phyloP scores from a whole-genome alignment of 92 coral and sea anemone genomes.

The Epizoanthus rinbou region DNA sequence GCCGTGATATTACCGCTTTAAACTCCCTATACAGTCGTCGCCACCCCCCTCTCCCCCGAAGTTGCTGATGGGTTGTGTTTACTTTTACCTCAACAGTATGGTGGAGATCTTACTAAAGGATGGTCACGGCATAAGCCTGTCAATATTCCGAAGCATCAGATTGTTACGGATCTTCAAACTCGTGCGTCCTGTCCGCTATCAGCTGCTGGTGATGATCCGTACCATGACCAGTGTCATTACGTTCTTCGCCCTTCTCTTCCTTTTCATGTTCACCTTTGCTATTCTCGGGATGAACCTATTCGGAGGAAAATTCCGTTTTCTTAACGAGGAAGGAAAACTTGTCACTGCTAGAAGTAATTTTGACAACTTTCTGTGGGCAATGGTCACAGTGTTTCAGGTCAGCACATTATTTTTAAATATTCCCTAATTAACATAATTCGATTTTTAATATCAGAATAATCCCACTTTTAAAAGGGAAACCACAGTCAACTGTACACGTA shows the following conservation, averaged over 20 bases:
- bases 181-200: slow-evolving; percentile 96
- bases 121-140: slow-evolving; percentile 71
- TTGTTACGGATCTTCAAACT: slow-evolving; percentile 95
- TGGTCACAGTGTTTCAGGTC: slow-evolving; percentile 98
- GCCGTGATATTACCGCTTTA: no score
- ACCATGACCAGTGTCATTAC: slow-evolving; percentile 98
- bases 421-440: not conserved
- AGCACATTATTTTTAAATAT: not conserved
- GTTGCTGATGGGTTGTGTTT: not conserved
- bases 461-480: no score
- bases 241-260: slow-evolving; percentile 88
- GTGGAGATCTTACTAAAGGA: slow-evolving; percentile 75
- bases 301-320: slow-evolving; percentile 86
- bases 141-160: slow-evolving; percentile 91
- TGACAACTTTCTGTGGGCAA: slow-evolving; percentile 91
- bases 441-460: no score
- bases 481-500: no score
- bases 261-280: slow-evolving; percentile 96
- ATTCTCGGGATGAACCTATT: slow-evolving; percentile 97
- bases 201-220: slow-evolving; percentile 82
- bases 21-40: no score
- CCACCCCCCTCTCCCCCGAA: no score
- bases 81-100: slow-evolving; percentile 49
- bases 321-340: slow-evolving; percentile 54
- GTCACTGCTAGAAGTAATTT: slow-evolving; percentile 82